These are phyloP conservation scores for Rhabditophanes sp. DNA, from an alignment of 2,888 invertebrate species.

Conservation along the genomic window DNA sequence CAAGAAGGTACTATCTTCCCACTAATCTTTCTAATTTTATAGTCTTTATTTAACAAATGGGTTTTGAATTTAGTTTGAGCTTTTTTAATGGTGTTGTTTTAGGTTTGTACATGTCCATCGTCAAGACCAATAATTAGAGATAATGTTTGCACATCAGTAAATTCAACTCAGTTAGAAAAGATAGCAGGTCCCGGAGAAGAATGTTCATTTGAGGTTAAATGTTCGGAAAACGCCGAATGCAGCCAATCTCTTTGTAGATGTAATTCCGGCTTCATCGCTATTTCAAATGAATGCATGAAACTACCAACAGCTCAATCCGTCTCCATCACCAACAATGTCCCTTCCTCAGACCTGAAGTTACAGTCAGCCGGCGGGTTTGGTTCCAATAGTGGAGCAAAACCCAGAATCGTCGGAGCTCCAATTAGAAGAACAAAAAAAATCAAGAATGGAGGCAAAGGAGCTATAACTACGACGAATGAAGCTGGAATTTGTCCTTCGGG, in stretches of 20 bases:
- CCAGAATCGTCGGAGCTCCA: slow-evolving; percentile 34
- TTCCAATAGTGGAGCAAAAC: slow-evolving; percentile 9
- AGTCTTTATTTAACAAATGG: slow-evolving; percentile 2
- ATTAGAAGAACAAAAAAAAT: slow-evolving; percentile 22
- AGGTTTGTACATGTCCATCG: slow-evolving; percentile 32
- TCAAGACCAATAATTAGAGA: slow-evolving; percentile 24
- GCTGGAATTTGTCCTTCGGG: slow-evolving; percentile 37
- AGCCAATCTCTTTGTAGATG: slow-evolving; percentile 15
- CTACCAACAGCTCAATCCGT: slow-evolving; percentile 8
- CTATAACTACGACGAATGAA: too few relatives aligned
- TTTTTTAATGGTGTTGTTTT: slow-evolving; percentile 4
- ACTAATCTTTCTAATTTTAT: slow-evolving; percentile 6
- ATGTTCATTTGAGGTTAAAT: slow-evolving; percentile 14
- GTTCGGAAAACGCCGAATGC: slow-evolving; percentile 15
- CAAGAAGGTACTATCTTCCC: slow-evolving; percentile 7
- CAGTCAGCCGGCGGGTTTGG: too few relatives aligned
- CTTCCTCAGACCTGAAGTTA: too few relatives aligned
- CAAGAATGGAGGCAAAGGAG: slow-evolving; percentile 9
- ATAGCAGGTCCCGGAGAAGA: slow-evolving; percentile 12
- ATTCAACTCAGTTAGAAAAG: slow-evolving; percentile 12
- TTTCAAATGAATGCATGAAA: slow-evolving; percentile 10
- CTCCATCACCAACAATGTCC: slow-evolving; percentile 2
- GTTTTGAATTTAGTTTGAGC: background rate
- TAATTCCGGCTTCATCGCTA: slow-evolving; percentile 10
- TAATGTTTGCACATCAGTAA: slow-evolving; percentile 22